Evolutionary conservation across 2,888 invertebrate species (phyloP), one percentile per base, ranked within the genome.

Genomic region (Erannis defoliaria): DNA sequence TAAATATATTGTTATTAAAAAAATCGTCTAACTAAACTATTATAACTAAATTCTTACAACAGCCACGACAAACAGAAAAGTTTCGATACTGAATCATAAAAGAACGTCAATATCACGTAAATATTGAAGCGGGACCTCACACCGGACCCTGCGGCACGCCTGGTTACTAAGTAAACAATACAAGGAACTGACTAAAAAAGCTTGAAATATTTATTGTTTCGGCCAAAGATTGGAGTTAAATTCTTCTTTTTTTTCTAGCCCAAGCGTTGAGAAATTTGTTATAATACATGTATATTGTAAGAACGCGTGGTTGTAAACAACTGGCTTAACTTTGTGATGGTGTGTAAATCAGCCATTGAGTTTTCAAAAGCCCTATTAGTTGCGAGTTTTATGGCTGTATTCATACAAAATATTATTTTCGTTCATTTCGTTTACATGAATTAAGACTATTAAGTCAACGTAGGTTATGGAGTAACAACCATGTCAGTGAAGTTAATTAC

Each of bases 91-190:
- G 16, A 55, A 55, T 38, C 37, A 51, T 45, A 62, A 62, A 53
- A 62, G 31, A 37, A 53, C 42, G 5, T 35, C 56, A 57, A 56
- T 42, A 53, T 35, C 42, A 37, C 51, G 78, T 75, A 78, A 78
- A 78, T 73, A 76, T 69, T 60, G 50, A 53, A 68, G 55, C 23
- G 35, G 70, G 77, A 77, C 76, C 77, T 73, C 72, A 76, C 77
- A 71, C 70, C 62, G 62, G 37, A 43, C 70, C 66, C 55, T 65
- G 60, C 14, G 66, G 71, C 64, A 64, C 64, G 63, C 65, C 65
- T 37, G 65, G 72, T 73, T 74, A 76, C 78, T 76, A 80, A 78
- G 75, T 78, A 76, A 81, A 81, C 77, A 82, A 77, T 77, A 68
- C 72, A 64, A 40, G 68, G 68, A 71, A 67, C 66, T 59, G 50